A percentile compares a stretch with the other conserved stretches of the same genome.
Evolutionary conservation across 2,888 invertebrate genomes (phyloP).

Genomic region (Leptothorax acervorum): DNA sequence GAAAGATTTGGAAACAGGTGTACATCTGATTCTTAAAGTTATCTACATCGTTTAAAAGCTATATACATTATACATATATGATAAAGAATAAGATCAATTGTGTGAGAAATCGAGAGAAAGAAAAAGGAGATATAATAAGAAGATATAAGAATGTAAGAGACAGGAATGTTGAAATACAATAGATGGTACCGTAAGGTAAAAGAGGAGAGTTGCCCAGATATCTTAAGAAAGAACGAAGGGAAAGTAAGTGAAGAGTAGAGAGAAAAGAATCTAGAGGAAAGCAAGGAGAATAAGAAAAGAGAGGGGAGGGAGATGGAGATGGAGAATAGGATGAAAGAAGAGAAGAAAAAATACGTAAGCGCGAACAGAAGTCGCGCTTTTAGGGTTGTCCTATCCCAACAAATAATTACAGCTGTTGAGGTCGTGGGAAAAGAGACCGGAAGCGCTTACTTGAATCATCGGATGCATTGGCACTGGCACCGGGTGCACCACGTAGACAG

Average conservation of each 20-base stretch:
- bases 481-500: slow-evolving; percentile 83
- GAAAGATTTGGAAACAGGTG: neutral
- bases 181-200: neutral
- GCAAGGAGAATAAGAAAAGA: neutral
- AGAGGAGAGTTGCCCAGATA: neutral
- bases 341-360: neutral
- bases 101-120: neutral
- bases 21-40: neutral
- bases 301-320: neutral
- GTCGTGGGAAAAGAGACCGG: slow-evolving; percentile 51
- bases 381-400: neutral
- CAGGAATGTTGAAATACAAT: neutral
- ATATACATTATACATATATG: too few relatives aligned
- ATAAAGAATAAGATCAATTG: neutral
- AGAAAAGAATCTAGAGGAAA: neutral
- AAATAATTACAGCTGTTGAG: slow-evolving; percentile 41
- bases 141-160: neutral
- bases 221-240: neutral
- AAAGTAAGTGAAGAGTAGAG: neutral
- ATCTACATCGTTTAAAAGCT: neutral
- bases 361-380: neutral
- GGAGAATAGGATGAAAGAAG: neutral
- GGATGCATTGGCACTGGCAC: slow-evolving; percentile 81
- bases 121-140: neutral
- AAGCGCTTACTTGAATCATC: slow-evolving; percentile 80